Base-by-base conservation (phyloP, 2,113 vertebrate species). In the Microtus oregoni region DNA sequence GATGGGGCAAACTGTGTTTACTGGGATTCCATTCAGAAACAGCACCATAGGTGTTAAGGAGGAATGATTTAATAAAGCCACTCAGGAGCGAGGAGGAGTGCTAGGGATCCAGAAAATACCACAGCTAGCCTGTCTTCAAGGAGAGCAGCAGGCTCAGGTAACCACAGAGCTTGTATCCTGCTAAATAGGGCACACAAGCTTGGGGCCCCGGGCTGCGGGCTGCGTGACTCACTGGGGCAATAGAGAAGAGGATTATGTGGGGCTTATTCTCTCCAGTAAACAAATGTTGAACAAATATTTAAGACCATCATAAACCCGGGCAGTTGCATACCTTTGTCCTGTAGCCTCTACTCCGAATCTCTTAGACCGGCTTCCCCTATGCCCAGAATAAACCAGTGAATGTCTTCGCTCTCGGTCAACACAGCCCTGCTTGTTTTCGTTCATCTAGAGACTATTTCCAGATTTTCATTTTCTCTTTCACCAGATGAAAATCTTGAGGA, bases 1-100 rank as follows among this genome's bases (percentile, higher is more conserved):
- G 95, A 93, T 91, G 92, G 76, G 96, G 86, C 94, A 95, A 95
- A 94, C 85, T 63, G 70, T 94, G 76, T 97, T 97, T 96, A 88
- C 94, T 86, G 95, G 96, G 63, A 86, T 55, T 96, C 92, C 41
- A 61, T 90, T 96, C 95, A 95, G 89, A 96, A 96, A 73, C 32
- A 91, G 81, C 73, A 63, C 68, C 89, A 86, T 90, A 97, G 92
- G 95, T 96, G 61, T 95, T 94, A 92, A 73, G 72, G 95, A 95
- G 90, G 95, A 95, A 93, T 94, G 68, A 95, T 97, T 97, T 96
- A 97, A 98, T 93, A 94, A 94, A 97, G 92, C 76, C 55, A 70
- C 77, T 92, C 91, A 90, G 58, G 90, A 58, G 83, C 30, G 41
- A 41, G 79, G 68, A 93, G n/a, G 67, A 61, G 92, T 96, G 96